Base-by-base conservation (phyloP, 2,113 vertebrate species). In the Tautogolabrus adspersus region DNA sequence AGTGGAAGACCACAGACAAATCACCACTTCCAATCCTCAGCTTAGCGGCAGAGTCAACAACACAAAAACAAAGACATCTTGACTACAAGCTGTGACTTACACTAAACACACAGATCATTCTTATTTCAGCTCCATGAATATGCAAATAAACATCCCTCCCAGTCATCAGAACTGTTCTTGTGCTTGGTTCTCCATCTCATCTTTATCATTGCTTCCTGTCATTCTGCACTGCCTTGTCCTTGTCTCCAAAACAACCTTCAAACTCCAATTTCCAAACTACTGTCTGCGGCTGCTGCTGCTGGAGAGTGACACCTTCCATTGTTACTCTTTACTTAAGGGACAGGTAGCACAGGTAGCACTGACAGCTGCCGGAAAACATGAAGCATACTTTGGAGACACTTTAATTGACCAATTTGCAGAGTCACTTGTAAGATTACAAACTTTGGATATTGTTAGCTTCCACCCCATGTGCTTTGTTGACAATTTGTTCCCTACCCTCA, bases 1-100 rank as follows among this genome's bases (percentile, higher is more conserved):
- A 77, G 75, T 16, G 60, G 69, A 59, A 51, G 59, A 88, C 84
- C 84, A 75, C 83, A 89, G 63, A 83, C 82, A 82, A 87, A 83
- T 86, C 34, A 38, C n/a, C 55, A 22, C 44, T 77, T 76, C 44
- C 62, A 23, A 77, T 38, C 69, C 52, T 8, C 46, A 64, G 66
- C 78, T 81, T 38, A 82, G 65, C 10, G 19, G 76, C 65, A 47
- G 23, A 73, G 80, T 75, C 66, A 37, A 84, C 10, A 47, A 69
- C 64, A 66, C 63, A 66, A 26, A 8, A 61, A 58, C 60, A 49
- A 44, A 30, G 63, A 26, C 23, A 23, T n/a, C 42, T 37, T 38
- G 51, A 11, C 64, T 0, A 13, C 44, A 38, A 44, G 44, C 68
- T 65, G 56, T 13, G 54, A 57, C 71, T 52, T 34, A 40, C 19